Evolutionary conservation across 2,113 vertebrate species (phyloP), one percentile per base, ranked within the genome.

Genomic region (Trogon surrucura): DNA sequence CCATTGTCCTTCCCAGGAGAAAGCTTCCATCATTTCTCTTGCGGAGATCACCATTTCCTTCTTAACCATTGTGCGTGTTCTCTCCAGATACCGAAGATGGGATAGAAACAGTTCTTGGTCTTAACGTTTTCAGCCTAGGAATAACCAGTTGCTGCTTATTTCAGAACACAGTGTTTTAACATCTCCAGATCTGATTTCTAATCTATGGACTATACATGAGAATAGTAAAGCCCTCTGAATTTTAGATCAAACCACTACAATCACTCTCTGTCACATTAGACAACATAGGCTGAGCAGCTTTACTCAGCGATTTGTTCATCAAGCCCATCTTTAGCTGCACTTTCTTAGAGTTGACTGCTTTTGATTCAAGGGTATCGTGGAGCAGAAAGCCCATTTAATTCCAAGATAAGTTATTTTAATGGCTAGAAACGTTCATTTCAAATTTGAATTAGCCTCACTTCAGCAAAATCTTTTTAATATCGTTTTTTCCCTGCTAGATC

Each of bases 391-490:
- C 94, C 66, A 36, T 87, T 95, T 79, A 62, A 87, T 73, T 82
- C 81, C 66, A 41, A 73, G 65, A 45, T n/a, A 85, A 85, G 78
- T 79, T 54, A 75, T 80, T 95, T 88, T 83, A 77, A 91, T 78
- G 44, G 30, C 67, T 62, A 15, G 73, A 88, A 82, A 88, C 62
- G 54, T 73, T 91, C 20, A 72, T 93, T 91, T 89, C 85, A 66
- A 70, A 88, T 81, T 57, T 83, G 91, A 94, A 93, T 96, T 88
- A 89, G 58, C 78, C 44, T 93, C 81, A 69, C 78, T 96, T 85
- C 81, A 85, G 81, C 89, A 95, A 93, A 77, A 82, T 80, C 73
- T 87, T 89, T 93, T 89, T 75, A 87, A 85, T 95, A 87, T 72
- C 36, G 73, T 54, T 73, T 60, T 81, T 74, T 21, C 25, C 47